Conservation (phyloP, 1,140 invertebrate genomes). For the Pararge aegeria region DNA sequence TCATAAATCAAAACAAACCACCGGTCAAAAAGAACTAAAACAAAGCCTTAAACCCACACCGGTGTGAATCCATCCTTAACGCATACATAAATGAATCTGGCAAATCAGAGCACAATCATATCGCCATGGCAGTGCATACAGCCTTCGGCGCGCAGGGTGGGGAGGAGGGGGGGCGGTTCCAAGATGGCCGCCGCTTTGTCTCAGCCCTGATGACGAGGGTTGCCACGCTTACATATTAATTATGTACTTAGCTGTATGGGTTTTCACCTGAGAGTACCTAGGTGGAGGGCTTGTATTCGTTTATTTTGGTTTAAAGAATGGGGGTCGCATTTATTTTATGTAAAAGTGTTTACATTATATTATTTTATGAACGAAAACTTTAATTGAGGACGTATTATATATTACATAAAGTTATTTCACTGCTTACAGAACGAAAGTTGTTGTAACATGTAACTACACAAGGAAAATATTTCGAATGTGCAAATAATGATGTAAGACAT, state of each 20-base stretch:
- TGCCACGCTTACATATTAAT: slow-evolving; percentile 68
- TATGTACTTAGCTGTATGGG: slow-evolving; percentile 57
- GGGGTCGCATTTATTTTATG: slow-evolving; percentile 11
- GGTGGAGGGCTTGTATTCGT: slow-evolving; percentile 16
- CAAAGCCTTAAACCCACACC: slow-evolving; percentile 1
- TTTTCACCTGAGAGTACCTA: slow-evolving; percentile 43
- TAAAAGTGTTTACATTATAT: slow-evolving; percentile 9
- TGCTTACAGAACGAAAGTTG: too few species aligned
- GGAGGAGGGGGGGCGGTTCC: slow-evolving; percentile 36
- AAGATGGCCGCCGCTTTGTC: slow-evolving; percentile 72
- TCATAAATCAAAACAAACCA: too few species aligned
- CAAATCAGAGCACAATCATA: slow-evolving; percentile 29
- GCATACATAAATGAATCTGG: slow-evolving; percentile 26
- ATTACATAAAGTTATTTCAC: too few species aligned
- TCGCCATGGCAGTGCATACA: slow-evolving; percentile 28
- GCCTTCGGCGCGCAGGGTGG: slow-evolving; percentile 1
- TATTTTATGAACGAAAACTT: neutral
- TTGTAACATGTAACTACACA: too few species aligned
- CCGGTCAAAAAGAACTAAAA: slow-evolving; percentile 4
- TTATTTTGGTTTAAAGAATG: slow-evolving; percentile 20
- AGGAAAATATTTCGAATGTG: too few species aligned
- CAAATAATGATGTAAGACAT: too few species aligned
- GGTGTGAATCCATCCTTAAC: neutral
- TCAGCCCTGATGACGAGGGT: slow-evolving; percentile 67
- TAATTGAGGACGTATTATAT: neutral